Evolutionary conservation across 2,888 invertebrate genomes (phyloP).

Genomic region (Ennomos fuscantarius): DNA sequence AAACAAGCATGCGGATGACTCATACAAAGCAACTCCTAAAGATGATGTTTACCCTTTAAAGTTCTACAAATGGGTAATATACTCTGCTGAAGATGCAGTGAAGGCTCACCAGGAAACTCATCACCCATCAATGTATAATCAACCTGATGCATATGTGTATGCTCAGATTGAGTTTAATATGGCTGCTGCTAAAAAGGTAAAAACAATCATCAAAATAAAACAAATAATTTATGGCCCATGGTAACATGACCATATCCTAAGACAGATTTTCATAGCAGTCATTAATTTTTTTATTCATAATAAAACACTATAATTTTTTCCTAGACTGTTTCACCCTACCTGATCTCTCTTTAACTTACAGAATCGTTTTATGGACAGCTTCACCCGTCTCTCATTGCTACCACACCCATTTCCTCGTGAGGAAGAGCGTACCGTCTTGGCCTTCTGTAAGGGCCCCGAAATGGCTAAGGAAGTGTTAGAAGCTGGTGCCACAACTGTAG

Average conservation of each 20-base stretch:
- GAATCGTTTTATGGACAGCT: constrained; percentile 89
- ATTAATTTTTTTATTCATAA: too few species aligned
- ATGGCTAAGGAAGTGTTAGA: constrained; percentile 84
- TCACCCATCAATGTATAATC: constrained; percentile 92
- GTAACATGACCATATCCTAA: too few species aligned
- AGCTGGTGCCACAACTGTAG: constrained; percentile 90
- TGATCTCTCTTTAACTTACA: constrained; percentile 49
- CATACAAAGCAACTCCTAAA: constrained; percentile 72
- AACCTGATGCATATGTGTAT: constrained; percentile 88
- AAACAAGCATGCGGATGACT: constrained; percentile 86
- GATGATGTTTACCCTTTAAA: constrained; percentile 85
- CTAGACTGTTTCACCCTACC: too few species aligned
- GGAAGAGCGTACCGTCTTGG: constrained; percentile 88
- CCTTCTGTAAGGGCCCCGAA: constrained; percentile 89
- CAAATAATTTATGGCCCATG: too few species aligned
- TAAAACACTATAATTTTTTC: too few species aligned
- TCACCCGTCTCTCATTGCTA: constrained; percentile 87
- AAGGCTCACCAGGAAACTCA: constrained; percentile 91
- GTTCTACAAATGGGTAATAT: constrained; percentile 86
- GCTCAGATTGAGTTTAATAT: constrained; percentile 92
- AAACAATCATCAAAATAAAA: background rate
- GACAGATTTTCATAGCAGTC: too few species aligned
- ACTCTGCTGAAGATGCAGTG: constrained; percentile 91
- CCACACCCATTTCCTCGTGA: constrained; percentile 89
- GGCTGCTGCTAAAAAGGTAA: constrained; percentile 88